A percentile compares a stretch with the other conserved stretches of the same genome.
Evolutionary conservation across 2,888 invertebrate genomes (phyloP).

Genomic region (Galeruca laticollis): DNA sequence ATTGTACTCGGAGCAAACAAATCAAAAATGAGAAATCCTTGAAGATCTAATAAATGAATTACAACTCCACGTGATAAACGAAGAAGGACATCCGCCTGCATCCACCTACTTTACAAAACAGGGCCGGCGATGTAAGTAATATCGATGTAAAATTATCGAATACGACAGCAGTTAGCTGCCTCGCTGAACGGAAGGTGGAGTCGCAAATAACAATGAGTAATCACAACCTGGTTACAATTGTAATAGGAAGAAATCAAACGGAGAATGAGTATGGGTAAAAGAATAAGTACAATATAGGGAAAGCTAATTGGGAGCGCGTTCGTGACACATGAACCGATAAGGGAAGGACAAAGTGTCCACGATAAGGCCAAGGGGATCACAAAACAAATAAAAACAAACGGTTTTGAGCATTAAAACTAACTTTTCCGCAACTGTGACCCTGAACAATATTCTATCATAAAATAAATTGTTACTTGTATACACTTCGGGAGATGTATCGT

Average conservation of each 20-base stretch:
- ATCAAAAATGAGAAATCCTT: not conserved
- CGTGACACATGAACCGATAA: too few species aligned
- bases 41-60: conserved; percentile 12
- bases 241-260: too few species aligned
- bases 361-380: too few species aligned
- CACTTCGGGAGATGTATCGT: too few species aligned
- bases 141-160: conserved; percentile 23
- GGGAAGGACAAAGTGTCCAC: too few species aligned
- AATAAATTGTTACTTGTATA: too few species aligned
- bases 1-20: not conserved
- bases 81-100: conserved; percentile 15
- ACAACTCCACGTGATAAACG: not conserved
- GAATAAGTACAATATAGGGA: not conserved
- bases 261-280: too few species aligned
- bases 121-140: conserved; percentile 11
- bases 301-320: not conserved
- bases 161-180: not conserved
- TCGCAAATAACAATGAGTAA: conserved; percentile 9
- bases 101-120: conserved; percentile 15
- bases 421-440: too few species aligned
- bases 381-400: too few species aligned
- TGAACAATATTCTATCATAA: too few species aligned
- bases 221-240: conserved; percentile 7
- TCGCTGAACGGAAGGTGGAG: not conserved
- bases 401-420: too few species aligned